Conservation (phyloP, 2,888 invertebrate species). For the Athrips mouffetella region DNA sequence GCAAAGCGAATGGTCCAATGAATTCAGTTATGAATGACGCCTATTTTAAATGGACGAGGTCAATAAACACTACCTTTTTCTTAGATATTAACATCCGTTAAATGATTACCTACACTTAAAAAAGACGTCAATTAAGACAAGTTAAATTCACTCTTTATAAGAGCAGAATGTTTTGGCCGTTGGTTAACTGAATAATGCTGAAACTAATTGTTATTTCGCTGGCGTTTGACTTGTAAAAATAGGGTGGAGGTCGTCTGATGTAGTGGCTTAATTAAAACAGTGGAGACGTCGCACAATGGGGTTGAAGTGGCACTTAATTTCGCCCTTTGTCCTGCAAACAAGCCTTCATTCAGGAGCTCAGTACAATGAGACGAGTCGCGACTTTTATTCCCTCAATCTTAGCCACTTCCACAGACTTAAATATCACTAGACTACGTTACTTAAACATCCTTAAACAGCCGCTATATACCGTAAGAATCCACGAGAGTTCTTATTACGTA, state of each 20-base stretch:
- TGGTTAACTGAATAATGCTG: background rate
- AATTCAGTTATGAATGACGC: no score
- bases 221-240: slow-evolving; percentile 10
- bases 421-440: background rate
- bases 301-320: slow-evolving; percentile 6
- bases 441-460: no score
- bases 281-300: slow-evolving; percentile 5
- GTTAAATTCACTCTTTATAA: background rate
- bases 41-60: no score
- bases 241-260: background rate
- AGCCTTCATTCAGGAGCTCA: background rate
- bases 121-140: background rate
- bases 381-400: background rate
- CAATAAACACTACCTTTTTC: no score
- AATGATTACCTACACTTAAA: no score
- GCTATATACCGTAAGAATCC: no score
- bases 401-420: background rate
- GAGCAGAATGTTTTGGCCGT: background rate
- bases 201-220: background rate
- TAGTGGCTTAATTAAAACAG: slow-evolving; percentile 12
- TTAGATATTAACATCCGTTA: no score
- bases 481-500: no score
- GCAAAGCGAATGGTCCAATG: no score
- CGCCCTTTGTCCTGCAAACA: slow-evolving; percentile 7
- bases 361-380: background rate